Conservation (phyloP, 1,140 invertebrate genomes). For the Monochamus saltuarius region DNA sequence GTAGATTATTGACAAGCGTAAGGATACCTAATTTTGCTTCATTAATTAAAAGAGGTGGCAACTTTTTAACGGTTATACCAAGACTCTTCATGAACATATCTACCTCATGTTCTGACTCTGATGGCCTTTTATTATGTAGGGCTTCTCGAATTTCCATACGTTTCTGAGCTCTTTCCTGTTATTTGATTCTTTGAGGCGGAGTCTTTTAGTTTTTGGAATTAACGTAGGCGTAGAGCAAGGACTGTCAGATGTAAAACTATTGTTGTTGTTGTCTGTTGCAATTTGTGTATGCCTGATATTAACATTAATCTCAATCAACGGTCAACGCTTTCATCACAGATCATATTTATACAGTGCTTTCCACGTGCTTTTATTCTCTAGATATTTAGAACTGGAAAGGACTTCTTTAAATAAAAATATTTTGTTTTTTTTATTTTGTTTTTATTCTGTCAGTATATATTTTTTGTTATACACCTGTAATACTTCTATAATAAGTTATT, state of each 20-base stretch:
- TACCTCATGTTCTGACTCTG: not conserved
- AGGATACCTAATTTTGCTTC: slow-evolving; percentile 10
- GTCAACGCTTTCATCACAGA: no score
- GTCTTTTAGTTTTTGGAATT: not conserved
- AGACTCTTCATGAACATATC: not conserved
- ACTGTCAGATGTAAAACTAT: not conserved
- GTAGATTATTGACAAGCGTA: not conserved
- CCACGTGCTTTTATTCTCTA: no score
- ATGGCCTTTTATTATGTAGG: not conserved
- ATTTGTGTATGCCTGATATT: no score
- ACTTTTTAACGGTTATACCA: not conserved
- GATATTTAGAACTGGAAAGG: no score
- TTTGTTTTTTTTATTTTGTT: no score
- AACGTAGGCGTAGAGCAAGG: slow-evolving; percentile 1
- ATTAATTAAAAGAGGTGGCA: slow-evolving; percentile 1
- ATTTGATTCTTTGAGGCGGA: not conserved
- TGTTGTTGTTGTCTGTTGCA: no score
- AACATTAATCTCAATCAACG: no score
- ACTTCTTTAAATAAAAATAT: no score
- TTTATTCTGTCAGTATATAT: no score
- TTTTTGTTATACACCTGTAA: no score
- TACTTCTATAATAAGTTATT: no score
- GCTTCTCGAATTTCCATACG: slow-evolving; percentile 3
- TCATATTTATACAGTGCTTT: no score
- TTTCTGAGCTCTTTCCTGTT: slow-evolving; percentile 9